Evolutionary conservation across 2,113 vertebrate genomes (phyloP).

Genomic region (Emydura subglobosa): DNA sequence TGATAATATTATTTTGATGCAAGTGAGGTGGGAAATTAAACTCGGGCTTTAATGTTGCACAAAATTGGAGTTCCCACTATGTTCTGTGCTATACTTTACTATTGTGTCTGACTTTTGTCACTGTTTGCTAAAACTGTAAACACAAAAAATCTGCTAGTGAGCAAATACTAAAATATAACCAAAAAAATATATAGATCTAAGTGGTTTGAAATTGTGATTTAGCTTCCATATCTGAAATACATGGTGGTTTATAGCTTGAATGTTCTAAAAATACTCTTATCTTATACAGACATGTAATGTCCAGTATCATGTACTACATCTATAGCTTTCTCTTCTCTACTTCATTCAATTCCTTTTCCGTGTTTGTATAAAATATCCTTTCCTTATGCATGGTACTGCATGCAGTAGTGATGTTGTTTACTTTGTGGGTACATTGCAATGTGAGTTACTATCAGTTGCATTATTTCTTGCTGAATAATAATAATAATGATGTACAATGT

Average conservation of each 20-base stretch:
- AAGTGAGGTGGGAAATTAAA: rapidly evolving
- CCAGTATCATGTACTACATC: not conserved
- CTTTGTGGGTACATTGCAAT: not conserved
- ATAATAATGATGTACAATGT: rapidly evolving
- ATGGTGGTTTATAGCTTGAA: not conserved
- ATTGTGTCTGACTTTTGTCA: not conserved
- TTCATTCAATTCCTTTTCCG: not conserved
- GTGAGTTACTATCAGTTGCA: not conserved
- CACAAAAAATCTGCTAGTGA: not conserved
- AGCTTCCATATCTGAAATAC: not conserved
- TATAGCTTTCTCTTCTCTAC: not conserved
- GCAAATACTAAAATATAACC: not conserved
- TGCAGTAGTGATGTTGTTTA: not conserved
- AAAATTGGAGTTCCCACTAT: not conserved
- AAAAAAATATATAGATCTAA: not conserved
- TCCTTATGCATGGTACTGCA: not conserved
- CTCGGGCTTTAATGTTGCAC: rapidly evolving
- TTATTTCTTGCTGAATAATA: not conserved
- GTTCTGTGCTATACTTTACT: not conserved
- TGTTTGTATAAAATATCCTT: not conserved
- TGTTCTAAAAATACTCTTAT: not conserved
- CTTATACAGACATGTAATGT: rapidly evolving
- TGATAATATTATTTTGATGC: constrained; percentile 6
- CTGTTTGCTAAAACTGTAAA: not conserved
- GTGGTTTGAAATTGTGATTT: not conserved